Evolutionary conservation across 2,113 vertebrate genomes (phyloP), one percentile per base, ranked within the genome.

Genomic region (Saccopteryx leptura): DNA sequence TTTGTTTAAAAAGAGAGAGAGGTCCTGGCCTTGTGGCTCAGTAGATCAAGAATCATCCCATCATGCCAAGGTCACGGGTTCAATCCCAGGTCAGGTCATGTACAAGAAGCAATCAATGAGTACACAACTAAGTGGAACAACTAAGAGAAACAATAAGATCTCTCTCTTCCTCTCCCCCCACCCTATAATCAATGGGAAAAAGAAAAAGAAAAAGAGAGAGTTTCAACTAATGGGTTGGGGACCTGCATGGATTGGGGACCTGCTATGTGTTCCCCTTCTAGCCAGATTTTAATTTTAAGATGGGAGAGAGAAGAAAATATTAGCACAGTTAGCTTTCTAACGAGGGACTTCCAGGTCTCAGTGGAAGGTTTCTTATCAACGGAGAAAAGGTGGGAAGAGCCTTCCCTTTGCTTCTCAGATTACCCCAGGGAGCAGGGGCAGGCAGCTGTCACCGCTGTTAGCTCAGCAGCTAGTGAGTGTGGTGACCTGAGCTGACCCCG

Each of bases 401-500:
- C 46, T 87, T 87, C 18, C 23, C n/a, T 93, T 61, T 72, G 56
- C 19, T 85, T 48, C 88, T 78, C 9, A 24, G 9, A 28, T 89
- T 48, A 39, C 54, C 54, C 39, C 23, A 46, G 61, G 56, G 54
- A 39, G 39, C 39, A 39, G 39, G 39, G 39, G 39, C 39, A 39
- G 39, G 39, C 39, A 39, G 39, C 3, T 39, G 39, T 39, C 39
- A 39, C 39, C 39, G 39, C 39, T 39, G 78, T 33, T 74, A 80
- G 39, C 18, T 66, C 15, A 4, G 12, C 13, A n/a, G 23, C 69
- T 12, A 24, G 12, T 26, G 8, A 58, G 24, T 2, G 7, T 19
- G 0, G 2, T 76, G 26, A n/a, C 1, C 50, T 4, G 3, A 12
- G 31, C 65, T 8, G 5, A 9, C 11, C 33, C 46, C 0, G 0